A percentile compares a stretch with the other conserved stretches of the same genome.
Evolutionary conservation across 2,888 invertebrate genomes (phyloP).

Genomic region (Tenthredo scrophulariae): DNA sequence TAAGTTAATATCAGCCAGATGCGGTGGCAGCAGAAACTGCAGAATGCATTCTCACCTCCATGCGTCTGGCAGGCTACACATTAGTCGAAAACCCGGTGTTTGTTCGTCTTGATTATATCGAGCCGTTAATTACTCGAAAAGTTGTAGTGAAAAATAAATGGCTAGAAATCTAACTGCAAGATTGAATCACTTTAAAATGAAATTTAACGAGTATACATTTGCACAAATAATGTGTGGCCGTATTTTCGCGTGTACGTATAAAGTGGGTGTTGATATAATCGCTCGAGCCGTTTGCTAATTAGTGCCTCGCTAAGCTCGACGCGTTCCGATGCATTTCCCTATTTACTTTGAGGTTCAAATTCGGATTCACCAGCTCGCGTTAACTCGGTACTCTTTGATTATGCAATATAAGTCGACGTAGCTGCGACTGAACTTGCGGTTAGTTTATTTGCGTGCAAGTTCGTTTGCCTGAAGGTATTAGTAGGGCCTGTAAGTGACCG

Average conservation of each 20-base stretch:
- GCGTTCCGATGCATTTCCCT: slow-evolving; percentile 3
- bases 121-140: background rate
- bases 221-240: no score
- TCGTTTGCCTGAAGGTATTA: background rate
- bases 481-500: background rate
- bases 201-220: background rate
- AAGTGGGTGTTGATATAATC: background rate
- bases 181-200: background rate
- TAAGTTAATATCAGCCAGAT: slow-evolving; percentile 43
- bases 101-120: slow-evolving; percentile 27
- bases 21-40: slow-evolving; percentile 1
- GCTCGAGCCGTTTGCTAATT: slow-evolving; percentile 59
- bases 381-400: background rate
- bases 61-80: background rate
- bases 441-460: background rate
- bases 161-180: background rate
- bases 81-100: slow-evolving; percentile 8
- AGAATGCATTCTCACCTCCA: background rate
- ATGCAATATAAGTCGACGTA: background rate
- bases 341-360: background rate
- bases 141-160: background rate
- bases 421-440: background rate
- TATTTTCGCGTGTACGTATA: background rate
- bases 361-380: background rate
- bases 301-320: slow-evolving; percentile 59